These are phyloP conservation scores for Rhyacophila evoluta DNA, from an alignment of 2,888 invertebrate species.

Conservation along the genomic window DNA sequence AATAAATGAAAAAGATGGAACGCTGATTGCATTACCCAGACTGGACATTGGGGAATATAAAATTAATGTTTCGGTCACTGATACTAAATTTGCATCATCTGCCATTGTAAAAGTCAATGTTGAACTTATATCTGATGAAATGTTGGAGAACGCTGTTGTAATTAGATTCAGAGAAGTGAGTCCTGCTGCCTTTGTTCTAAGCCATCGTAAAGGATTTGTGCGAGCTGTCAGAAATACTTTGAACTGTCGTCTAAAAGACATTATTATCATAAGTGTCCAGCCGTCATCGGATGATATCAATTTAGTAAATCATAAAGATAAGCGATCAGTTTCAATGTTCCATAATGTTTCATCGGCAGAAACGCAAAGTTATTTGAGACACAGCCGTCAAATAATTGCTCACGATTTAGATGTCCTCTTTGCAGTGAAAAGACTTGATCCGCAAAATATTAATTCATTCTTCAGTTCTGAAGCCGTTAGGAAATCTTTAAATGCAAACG, in stretches of 20 bases:
- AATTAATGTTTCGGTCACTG: constrained; percentile 91
- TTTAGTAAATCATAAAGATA: constrained; percentile 52
- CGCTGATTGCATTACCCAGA: constrained; percentile 83
- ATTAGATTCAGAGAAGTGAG: constrained; percentile 86
- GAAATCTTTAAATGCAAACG: constrained; percentile 72
- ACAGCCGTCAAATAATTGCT: constrained; percentile 63
- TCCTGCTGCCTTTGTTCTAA: constrained; percentile 86
- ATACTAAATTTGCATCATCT: constrained; percentile 88
- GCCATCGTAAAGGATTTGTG: constrained; percentile 87
- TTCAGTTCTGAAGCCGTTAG: constrained; percentile 74
- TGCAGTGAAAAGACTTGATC: constrained; percentile 74
- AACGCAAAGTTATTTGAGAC: constrained; percentile 36
- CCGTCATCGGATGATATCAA: constrained; percentile 67
- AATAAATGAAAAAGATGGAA: constrained; percentile 84
- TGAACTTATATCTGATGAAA: constrained; percentile 83
- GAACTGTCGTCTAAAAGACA: constrained; percentile 81
- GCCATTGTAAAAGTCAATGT: constrained; percentile 84
- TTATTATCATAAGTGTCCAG: constrained; percentile 90
- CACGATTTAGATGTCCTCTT: constrained; percentile 89
- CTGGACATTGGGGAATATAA: constrained; percentile 89
- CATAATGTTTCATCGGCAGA: constrained; percentile 31
- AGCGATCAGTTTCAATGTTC: constrained; percentile 20
- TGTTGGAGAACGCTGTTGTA: constrained; percentile 87
- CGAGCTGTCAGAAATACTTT: constrained; percentile 83
- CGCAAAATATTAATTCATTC: constrained; percentile 63